phyloP scores from a whole-genome alignment of 2,797 vertebrate species.

The Tapera naevia region DNA sequence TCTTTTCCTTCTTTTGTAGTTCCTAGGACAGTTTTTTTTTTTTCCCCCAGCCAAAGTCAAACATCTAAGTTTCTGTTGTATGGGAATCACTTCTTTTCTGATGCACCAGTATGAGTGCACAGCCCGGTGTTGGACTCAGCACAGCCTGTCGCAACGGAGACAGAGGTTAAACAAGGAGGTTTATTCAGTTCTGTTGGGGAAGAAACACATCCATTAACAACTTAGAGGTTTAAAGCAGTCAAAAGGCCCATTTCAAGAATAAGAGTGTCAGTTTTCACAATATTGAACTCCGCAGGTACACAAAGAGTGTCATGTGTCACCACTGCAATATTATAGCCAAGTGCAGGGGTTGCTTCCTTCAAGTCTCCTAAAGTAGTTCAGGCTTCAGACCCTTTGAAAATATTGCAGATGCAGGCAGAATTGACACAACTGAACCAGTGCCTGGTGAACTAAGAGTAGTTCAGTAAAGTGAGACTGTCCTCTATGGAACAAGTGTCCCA shows the following conservation, averaged over 20 bases:
- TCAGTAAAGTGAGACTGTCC: constrained; percentile 39
- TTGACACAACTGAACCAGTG: constrained; percentile 35
- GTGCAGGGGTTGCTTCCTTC: constrained; percentile 51
- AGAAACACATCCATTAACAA: constrained; percentile 58
- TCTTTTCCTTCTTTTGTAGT: constrained; percentile 59
- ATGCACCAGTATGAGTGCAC: neutral
- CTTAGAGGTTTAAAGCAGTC: constrained; percentile 52
- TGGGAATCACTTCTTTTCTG: constrained; percentile 35
- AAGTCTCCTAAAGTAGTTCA: constrained; percentile 56
- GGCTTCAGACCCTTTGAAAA: constrained; percentile 59
- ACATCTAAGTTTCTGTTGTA: constrained; percentile 54
- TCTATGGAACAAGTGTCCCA: constrained; percentile 35
- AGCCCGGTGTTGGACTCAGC: neutral
- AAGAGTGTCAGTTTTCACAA: constrained; percentile 60
- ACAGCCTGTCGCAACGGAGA: constrained; percentile 9
- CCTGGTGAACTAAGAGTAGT: neutral
- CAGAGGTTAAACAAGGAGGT: constrained; percentile 70
- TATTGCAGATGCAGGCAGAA: constrained; percentile 45
- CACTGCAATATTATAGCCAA: constrained; percentile 19
- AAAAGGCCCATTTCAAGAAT: constrained; percentile 66
- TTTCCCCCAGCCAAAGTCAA: constrained; percentile 53
- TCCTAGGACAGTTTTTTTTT: constrained; percentile 60
- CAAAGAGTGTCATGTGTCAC: constrained; percentile 61
- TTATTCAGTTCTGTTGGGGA: constrained; percentile 57
- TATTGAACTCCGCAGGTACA: constrained; percentile 68